Percentiles rank a stretch among this genome's conserved stretches.
Conservation (phyloP, 2,113 vertebrate species). For the Urocolius indicus region DNA sequence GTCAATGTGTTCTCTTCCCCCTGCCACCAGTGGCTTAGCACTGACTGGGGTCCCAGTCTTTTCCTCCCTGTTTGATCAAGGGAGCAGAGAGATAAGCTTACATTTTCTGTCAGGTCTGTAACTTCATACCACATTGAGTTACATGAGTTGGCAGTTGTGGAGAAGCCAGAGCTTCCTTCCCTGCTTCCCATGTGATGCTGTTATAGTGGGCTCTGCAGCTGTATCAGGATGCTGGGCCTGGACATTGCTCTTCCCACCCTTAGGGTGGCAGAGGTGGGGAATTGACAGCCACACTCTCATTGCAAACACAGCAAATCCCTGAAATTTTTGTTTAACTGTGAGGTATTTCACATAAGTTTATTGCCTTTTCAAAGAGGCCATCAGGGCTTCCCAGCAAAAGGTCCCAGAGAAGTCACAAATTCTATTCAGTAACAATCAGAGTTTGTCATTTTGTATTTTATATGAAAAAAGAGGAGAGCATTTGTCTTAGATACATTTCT, state of each 20-base stretch:
- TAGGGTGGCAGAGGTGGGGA: rapidly evolving
- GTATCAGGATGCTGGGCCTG: too few relatives aligned
- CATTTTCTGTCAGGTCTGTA: neutral
- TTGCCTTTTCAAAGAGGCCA: neutral
- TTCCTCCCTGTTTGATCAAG: neutral
- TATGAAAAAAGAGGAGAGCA: neutral
- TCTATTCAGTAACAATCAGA: neutral
- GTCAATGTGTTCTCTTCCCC: neutral
- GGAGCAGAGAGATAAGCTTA: neutral
- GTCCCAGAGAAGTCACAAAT: neutral
- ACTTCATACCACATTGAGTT: neutral
- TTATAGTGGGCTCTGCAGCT: rapidly evolving
- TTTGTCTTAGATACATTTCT: neutral
- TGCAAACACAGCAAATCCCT: neutral
- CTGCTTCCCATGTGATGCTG: neutral
- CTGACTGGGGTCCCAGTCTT: neutral
- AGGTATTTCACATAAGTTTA: neutral
- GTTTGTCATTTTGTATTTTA: neutral
- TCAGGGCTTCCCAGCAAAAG: neutral
- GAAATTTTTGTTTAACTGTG: neutral
- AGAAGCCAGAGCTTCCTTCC: neutral
- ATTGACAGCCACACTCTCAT: rapidly evolving
- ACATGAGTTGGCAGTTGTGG: neutral
- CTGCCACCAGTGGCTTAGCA: neutral
- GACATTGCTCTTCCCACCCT: neutral